A percentile compares a stretch with the other conserved stretches of the same genome.
Conservation (phyloP, 2,113 vertebrate species). For the Ancistrus triradiatus region DNA sequence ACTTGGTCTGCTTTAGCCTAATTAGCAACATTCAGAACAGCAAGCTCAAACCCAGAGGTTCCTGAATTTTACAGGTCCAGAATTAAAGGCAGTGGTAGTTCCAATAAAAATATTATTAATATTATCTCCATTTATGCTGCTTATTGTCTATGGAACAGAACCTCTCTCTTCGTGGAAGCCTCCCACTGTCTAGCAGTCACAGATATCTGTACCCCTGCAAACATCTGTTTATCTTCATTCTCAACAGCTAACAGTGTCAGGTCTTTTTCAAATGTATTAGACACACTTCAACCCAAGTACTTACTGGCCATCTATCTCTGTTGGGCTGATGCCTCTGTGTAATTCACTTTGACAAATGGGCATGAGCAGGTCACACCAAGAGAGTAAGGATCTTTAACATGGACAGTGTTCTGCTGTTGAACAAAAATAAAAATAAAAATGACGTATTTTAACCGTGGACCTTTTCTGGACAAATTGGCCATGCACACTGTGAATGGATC, state of each 20-base stretch:
- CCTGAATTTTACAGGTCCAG: no score
- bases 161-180: no score
- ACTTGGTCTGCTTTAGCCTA: no score
- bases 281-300: slow-evolving; percentile 56
- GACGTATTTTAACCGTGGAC: no score
- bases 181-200: slow-evolving; percentile 51
- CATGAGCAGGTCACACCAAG: no score
- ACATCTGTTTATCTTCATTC: slow-evolving; percentile 54
- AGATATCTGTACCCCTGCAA: slow-evolving; percentile 42
- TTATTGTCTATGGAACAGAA: slow-evolving; percentile 22
- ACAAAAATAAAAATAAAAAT: neutral
- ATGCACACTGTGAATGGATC: no score
- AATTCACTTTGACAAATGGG: slow-evolving; percentile 69
- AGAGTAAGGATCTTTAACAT: slow-evolving; percentile 12
- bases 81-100: no score
- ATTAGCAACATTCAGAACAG: no score
- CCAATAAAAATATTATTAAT: neutral
- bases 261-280: slow-evolving; percentile 53
- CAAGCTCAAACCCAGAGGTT: no score
- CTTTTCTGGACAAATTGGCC: no score
- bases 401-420: slow-evolving; percentile 30
- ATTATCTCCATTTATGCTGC: slow-evolving; percentile 13
- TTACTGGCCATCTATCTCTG: slow-evolving; percentile 57
- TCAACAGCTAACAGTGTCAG: slow-evolving; percentile 55
- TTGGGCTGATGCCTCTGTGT: slow-evolving; percentile 26